Base-by-base conservation (phyloP, 64 coral and sea anemone genomes). In the Pocillopora damicornis region DNA sequence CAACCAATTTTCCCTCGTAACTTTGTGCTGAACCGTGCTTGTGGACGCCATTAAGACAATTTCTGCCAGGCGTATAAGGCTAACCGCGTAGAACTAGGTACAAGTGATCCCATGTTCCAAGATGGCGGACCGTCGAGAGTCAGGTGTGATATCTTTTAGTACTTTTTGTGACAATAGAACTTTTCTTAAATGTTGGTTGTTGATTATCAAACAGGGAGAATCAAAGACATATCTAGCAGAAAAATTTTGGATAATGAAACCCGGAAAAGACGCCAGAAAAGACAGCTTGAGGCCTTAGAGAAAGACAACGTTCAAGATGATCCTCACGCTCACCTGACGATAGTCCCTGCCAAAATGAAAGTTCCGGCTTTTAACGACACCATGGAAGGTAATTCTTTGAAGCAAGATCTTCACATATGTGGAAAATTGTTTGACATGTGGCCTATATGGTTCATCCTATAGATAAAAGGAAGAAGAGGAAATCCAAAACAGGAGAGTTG, bases 281-380 rank as follows among this genome's bases (percentile, higher is more conserved):
- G 94, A 60, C 94, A 96, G 35, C 78, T 96, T 22, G 94, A 96
- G 18, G 90, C 94, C 15, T 81, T 96, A 57, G 94, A 96, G 63
- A 96, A 96, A 76, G 94, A 96, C 74, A 96, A 96, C 73, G 89
- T 91, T 42, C 94, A 96, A 63, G 94, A 96, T 35, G 94, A 96
- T 63, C 94, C 94, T 34, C 94, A 96, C 77, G 73, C 90, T 74
- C 91, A 96, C 63, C 83, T 96, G 20, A 96, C 86, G 17, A 89
- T 90, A 37, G 74, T 96, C 63, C 91, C 89, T 23, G 81, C 82
- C 20, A 96, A 96, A 81, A 82, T 83, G 76, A 96, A 88, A 60
- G 84, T 96, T 34, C 94, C 94, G 72, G 94, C 94, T 8, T 96
- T 96, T 23, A 93, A 96, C 77, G 94, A 96, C n/a, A 93, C 94